Evolutionary conservation across 1,140 invertebrate genomes (phyloP).

Genomic region (Akabosia matsudoensis): DNA sequence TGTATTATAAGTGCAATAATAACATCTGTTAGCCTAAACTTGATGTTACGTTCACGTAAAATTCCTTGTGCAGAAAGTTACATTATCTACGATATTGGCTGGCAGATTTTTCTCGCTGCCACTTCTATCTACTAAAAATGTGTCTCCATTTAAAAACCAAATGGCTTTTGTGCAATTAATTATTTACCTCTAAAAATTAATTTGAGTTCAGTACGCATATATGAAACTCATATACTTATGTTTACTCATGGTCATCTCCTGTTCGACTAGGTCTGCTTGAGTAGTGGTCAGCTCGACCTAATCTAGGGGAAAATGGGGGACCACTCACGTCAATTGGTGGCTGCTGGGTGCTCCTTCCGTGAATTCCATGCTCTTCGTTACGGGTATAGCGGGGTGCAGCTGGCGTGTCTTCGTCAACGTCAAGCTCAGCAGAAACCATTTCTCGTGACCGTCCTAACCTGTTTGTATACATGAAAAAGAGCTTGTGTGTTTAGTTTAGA

Average conservation of each 20-base stretch:
- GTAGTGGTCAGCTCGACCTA: slow-evolving; percentile 39
- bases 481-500: not conserved
- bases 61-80: no score
- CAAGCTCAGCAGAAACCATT: slow-evolving; percentile 27
- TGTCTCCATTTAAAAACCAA: no score
- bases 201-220: not conserved
- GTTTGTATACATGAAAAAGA: not conserved
- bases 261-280: slow-evolving; percentile 34
- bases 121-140: no score
- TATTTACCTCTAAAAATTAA: not conserved
- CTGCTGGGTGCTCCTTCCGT: not conserved
- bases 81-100: no score
- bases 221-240: not conserved
- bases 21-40: no score
- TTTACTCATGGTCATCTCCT: not conserved
- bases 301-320: slow-evolving; percentile 26
- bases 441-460: slow-evolving; percentile 41
- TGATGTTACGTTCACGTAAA: no score
- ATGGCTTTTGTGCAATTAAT: no score
- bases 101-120: no score
- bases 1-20: no score
- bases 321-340: slow-evolving; percentile 12
- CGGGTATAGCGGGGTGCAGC: slow-evolving; percentile 1
- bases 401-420: slow-evolving; percentile 31
- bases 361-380: not conserved